phyloP scores from a whole-genome alignment of 2,113 vertebrate species.

The Sylvia atricapilla region DNA sequence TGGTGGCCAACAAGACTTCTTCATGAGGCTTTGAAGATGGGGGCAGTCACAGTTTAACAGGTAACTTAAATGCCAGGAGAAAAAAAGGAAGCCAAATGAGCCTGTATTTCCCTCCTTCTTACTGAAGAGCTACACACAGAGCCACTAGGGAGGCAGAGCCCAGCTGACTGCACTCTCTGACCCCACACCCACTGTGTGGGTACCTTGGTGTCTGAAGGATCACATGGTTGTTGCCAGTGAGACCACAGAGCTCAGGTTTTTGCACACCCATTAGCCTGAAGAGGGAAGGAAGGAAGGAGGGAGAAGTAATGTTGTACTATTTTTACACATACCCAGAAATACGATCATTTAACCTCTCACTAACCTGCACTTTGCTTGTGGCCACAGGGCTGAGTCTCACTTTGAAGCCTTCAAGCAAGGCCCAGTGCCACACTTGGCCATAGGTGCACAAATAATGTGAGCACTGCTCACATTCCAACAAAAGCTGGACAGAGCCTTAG shows the following conservation, averaged over 20 bases:
- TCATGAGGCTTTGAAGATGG: background rate
- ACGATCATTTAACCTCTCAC: background rate
- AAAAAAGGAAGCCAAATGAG: background rate
- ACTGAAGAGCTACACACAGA: background rate
- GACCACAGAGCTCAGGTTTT: background rate
- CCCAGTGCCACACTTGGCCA: background rate
- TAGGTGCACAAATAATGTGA: rapidly evolving
- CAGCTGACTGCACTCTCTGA: rapidly evolving
- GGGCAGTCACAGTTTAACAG: background rate
- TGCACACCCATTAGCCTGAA: background rate
- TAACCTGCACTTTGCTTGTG: background rate
- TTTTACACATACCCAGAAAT: conserved; percentile 9
- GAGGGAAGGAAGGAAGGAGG: background rate
- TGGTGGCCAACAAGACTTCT: background rate
- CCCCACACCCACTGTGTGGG: background rate
- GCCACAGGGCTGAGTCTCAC: background rate
- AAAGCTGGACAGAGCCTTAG: background rate
- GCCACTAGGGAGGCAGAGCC: background rate
- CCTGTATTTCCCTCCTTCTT: background rate
- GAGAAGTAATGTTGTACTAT: background rate
- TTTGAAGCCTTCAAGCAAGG: background rate
- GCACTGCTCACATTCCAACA: background rate
- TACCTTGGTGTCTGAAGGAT: background rate
- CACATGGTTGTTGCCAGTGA: rapidly evolving
- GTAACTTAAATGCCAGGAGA: background rate